Evolutionary conservation across 2,113 vertebrate species (phyloP).

Genomic region (Microtus pennsylvanicus): DNA sequence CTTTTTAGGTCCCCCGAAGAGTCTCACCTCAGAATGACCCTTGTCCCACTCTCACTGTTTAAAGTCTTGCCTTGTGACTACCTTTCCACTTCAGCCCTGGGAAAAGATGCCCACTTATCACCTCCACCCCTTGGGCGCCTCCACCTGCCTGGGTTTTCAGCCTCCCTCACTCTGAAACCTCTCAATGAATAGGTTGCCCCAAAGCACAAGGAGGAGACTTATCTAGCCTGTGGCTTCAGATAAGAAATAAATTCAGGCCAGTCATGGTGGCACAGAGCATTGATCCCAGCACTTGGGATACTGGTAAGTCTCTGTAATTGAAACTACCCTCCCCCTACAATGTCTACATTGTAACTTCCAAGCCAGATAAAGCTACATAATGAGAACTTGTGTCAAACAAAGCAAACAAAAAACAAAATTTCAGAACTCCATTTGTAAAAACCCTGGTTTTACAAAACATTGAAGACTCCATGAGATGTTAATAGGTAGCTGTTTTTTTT

Average conservation of each 20-base stretch:
- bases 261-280: neutral
- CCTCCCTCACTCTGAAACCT: neutral
- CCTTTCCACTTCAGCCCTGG: too few relatives aligned
- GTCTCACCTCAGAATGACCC: too few relatives aligned
- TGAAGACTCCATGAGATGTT: neutral
- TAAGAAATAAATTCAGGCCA: neutral
- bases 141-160: neutral
- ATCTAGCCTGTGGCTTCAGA: neutral
- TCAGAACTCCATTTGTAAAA: neutral
- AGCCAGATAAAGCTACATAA: neutral
- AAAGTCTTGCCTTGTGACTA: neutral
- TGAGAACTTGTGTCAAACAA: neutral
- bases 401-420: neutral
- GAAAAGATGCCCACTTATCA: neutral
- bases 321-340: neutral
- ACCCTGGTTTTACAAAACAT: neutral
- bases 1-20: neutral
- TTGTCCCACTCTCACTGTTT: neutral
- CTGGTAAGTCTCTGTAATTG: neutral
- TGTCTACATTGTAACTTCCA: neutral
- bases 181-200: neutral
- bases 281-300: neutral
- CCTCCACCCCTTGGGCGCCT: neutral
- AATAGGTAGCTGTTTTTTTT: neutral
- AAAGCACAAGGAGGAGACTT: accelerated